Evolutionary conservation across 2,888 invertebrate genomes (phyloP).

Genomic region (Ophion costatus): DNA sequence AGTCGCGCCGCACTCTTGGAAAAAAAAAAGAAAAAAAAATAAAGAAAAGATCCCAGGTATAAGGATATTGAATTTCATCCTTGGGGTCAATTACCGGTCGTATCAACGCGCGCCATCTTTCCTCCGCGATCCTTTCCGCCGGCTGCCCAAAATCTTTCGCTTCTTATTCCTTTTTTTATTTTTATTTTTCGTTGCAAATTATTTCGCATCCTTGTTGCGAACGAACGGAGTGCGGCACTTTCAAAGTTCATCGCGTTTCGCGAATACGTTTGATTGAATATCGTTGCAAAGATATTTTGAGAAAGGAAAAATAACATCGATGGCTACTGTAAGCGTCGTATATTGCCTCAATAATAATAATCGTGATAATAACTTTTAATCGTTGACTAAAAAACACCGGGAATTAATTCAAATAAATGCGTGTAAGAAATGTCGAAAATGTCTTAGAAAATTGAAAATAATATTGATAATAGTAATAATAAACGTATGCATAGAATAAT

Average conservation of each 20-base stretch:
- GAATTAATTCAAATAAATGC: neutral
- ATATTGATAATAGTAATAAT: neutral
- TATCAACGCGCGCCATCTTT: slow-evolving; percentile 22
- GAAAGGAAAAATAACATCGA: no score
- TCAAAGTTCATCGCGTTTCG: neutral
- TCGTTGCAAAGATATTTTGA: no score
- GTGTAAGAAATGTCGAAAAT: neutral
- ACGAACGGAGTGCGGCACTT: neutral
- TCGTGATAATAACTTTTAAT: neutral
- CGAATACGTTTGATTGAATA: no score
- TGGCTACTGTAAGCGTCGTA: no score
- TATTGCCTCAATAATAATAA: neutral
- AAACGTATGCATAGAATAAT: neutral
- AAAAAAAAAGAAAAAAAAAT: neutral
- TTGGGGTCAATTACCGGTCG: slow-evolving; percentile 53
- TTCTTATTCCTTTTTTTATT: neutral
- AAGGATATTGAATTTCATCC: slow-evolving; percentile 60
- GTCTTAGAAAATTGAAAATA: neutral
- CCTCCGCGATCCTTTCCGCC: slow-evolving; percentile 2
- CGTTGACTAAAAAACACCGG: neutral
- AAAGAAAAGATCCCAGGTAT: slow-evolving; percentile 49
- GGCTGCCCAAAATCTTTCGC: neutral
- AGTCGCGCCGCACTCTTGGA: neutral
- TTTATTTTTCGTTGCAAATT: neutral
- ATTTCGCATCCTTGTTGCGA: neutral